Evolutionary conservation across 2,888 invertebrate genomes (phyloP), one percentile per base, ranked within the genome.

Genomic region (Tiliacea aurago): DNA sequence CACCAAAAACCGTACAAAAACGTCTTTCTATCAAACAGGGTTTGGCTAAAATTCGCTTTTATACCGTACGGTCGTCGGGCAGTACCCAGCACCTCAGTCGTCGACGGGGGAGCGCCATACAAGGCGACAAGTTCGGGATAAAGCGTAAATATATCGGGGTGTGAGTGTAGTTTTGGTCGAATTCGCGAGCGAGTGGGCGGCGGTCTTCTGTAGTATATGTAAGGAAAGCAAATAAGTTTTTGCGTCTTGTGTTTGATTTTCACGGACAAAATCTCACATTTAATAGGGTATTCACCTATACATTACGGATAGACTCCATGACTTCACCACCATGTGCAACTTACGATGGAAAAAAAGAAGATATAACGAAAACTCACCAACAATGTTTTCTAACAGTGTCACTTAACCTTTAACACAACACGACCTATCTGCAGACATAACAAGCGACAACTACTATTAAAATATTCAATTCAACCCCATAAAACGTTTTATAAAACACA

Each of bases 111-210:
- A 84, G 71, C 55, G 53, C n/a, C 79, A 66, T 69, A 87, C 88
- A 88, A 89, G 89, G 91, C 91, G 92, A 93, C 94, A 94, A 93
- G 91, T 94, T 92, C 81, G 88, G 91, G 90, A 92, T 91, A 91
- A 93, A 91, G 90, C 91, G 91, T 93, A 93, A 94, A 94, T 94
- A 93, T 92, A 90, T 92, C 84, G 88, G 90, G 88, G 94, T 94
- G 94, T 91, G 95, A 90, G 94, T 91, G 93, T 95, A 95, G 95
- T 95, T 94, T 94, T 91, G 92, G 92, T 88, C 90, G 89, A 92
- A 92, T 89, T 92, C 94, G 94, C 93, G 93, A 91, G 91, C 88
- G 89, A 90, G 94, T 93, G 95, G 93, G 94, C 90, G 94, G 92
- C 82, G 90, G 85, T 78, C 78, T 59, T 67, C 49, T 75, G 71